Evolutionary conservation across 2,888 invertebrate species (phyloP).

Genomic region (Fabriciana adippe): DNA sequence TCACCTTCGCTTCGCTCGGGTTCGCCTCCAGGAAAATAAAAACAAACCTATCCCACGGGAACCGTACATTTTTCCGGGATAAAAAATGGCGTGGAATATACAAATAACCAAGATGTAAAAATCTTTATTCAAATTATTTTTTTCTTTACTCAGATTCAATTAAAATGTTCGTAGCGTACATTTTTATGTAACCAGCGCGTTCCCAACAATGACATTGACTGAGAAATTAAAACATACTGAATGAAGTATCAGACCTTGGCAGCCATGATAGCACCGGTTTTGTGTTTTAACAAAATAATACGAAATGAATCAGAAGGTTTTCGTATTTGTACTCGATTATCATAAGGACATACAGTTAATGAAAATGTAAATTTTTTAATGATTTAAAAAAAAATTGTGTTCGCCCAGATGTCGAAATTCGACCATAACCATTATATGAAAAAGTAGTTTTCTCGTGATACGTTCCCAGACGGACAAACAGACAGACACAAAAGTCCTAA

Average conservation of each 20-base stretch:
- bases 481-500: too few relatives aligned
- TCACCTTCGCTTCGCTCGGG: too few relatives aligned
- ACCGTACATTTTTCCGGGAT: too few relatives aligned
- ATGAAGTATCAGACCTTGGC: conserved; percentile 17
- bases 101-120: too few relatives aligned
- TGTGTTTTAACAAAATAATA: conserved; percentile 1
- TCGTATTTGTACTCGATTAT: conserved; percentile 5
- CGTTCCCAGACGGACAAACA: too few relatives aligned
- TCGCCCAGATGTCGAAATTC: too few relatives aligned
- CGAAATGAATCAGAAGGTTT: background rate
- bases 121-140: background rate
- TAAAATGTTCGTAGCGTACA: background rate
- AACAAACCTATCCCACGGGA: too few relatives aligned
- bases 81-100: too few relatives aligned
- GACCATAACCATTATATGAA: too few relatives aligned
- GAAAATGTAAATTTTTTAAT: background rate
- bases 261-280: conserved; percentile 12
- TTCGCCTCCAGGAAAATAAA: too few relatives aligned
- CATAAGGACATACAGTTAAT: background rate
- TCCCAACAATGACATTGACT: conserved; percentile 13
- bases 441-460: too few relatives aligned
- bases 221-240: conserved; percentile 11
- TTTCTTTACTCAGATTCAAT: background rate
- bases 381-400: too few relatives aligned
- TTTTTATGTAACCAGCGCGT: conserved; percentile 6